A percentile compares a stretch with the other conserved stretches of the same genome.
These are phyloP conservation scores for Hippocampus abdominalis DNA, from an alignment of 2,113 vertebrate species.

Conservation along the genomic window DNA sequence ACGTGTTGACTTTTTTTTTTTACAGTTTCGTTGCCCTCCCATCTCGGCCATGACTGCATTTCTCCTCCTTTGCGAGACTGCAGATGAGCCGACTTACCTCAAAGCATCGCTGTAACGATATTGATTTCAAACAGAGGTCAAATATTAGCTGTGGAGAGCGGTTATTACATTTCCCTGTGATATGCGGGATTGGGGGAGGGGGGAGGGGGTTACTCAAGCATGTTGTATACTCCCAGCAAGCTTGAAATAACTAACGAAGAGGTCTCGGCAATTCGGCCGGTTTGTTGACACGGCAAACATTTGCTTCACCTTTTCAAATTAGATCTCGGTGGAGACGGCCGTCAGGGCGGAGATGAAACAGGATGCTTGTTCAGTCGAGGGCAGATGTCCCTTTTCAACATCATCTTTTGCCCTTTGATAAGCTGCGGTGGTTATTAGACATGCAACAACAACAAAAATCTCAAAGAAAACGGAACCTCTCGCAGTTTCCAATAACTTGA, in stretches of 20 bases:
- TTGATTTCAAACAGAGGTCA: conserved; percentile 54
- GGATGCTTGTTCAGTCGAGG: not conserved
- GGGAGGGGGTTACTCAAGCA: conserved; percentile 37
- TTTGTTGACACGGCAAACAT: conserved; percentile 61
- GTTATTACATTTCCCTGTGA: conserved; percentile 32
- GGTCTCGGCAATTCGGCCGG: conserved; percentile 31
- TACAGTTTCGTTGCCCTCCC: not conserved
- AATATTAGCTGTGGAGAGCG: conserved; percentile 47
- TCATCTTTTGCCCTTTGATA: not conserved
- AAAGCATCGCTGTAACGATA: conserved; percentile 40
- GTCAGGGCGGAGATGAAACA: not conserved
- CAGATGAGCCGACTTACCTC: conserved; percentile 29
- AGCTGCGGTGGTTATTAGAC: not conserved
- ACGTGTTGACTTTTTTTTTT: conserved; percentile 21
- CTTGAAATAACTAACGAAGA: conserved; percentile 56
- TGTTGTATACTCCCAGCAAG: conserved; percentile 35
- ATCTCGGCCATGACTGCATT: not conserved
- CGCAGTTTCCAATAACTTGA: too few species aligned
- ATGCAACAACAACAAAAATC: too few species aligned
- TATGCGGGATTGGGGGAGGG: conserved; percentile 6
- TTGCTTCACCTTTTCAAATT: conserved; percentile 60
- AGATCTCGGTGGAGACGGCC: conserved; percentile 24
- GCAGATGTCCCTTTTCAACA: not conserved
- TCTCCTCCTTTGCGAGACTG: conserved; percentile 10
- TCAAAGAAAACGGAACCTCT: too few species aligned